phyloP scores from a whole-genome alignment of 1,140 invertebrate species.

The Intoshia linei region DNA sequence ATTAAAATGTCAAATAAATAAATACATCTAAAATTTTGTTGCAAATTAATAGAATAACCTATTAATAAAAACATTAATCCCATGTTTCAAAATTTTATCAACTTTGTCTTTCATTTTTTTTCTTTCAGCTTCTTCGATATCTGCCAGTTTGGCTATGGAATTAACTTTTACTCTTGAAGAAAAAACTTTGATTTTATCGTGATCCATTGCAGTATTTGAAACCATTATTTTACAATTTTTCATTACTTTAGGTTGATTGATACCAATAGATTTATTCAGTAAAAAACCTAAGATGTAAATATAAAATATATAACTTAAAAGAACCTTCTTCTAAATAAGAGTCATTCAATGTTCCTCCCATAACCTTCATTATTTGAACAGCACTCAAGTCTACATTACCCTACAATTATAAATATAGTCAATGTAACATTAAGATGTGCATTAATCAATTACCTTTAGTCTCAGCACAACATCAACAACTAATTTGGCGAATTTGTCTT shows the following conservation, averaged over 20 bases:
- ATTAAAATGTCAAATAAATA: not conserved
- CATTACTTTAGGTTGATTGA: constrained; percentile 51
- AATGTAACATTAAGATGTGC: not conserved
- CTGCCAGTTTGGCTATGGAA: constrained; percentile 82
- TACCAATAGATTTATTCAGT: constrained; percentile 68
- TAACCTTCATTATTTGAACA: constrained; percentile 87
- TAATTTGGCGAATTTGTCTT: constrained; percentile 70
- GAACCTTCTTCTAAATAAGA: constrained; percentile 75
- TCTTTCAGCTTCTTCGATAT: constrained; percentile 80
- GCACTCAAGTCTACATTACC: constrained; percentile 69
- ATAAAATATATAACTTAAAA: constrained; percentile 5
- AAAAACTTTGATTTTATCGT: constrained; percentile 93
- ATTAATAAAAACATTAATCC: constrained; percentile 94
- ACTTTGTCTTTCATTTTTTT: constrained; percentile 99
- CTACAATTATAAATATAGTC: constrained; percentile 8
- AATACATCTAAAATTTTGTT: not conserved
- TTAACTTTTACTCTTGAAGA: constrained; percentile 83
- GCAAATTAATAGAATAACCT: constrained; percentile 25
- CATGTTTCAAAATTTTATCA: constrained; percentile 67
- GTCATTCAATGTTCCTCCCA: constrained; percentile 55
- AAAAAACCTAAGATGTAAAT: constrained; percentile 38
- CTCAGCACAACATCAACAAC: constrained; percentile 72
- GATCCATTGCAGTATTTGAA: constrained; percentile 99
- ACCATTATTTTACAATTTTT: constrained; percentile 81
- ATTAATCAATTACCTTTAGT: constrained; percentile 31